A percentile compares a stretch with the other conserved stretches of the same genome.
Evolutionary conservation across 53 echinoderm and acorn worm genomes (phyloP).

Genomic region (Mesocentrotus franciscanus): DNA sequence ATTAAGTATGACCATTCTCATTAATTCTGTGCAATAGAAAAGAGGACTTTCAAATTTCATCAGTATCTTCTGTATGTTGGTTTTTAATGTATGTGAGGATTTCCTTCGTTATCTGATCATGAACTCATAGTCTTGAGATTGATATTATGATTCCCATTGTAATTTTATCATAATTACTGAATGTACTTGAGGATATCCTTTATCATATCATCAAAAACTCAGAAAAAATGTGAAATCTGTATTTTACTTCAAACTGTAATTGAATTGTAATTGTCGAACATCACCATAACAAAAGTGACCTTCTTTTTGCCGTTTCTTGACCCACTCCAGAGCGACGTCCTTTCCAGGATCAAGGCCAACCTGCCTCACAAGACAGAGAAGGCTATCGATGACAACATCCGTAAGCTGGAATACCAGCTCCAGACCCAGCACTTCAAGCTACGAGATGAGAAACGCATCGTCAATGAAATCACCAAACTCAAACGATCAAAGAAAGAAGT

Average conservation of each 20-base stretch:
- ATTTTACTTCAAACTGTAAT: too few relatives aligned
- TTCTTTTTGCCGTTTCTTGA: neutral
- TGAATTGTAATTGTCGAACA: too few relatives aligned
- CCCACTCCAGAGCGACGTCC: slow-evolving; percentile 57
- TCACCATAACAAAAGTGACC: too few relatives aligned
- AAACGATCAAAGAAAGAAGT: slow-evolving; percentile 84
- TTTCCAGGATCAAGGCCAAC: slow-evolving; percentile 81
- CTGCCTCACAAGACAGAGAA: slow-evolving; percentile 75
- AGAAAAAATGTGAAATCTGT: too few relatives aligned
- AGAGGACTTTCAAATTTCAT: too few relatives aligned
- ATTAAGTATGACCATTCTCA: too few relatives aligned
- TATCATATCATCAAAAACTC: too few relatives aligned
- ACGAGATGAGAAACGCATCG: slow-evolving; percentile 85
- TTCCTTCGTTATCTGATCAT: neutral
- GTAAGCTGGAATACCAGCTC: slow-evolving; percentile 82
- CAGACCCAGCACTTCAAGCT: slow-evolving; percentile 77
- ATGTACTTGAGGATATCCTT: too few relatives aligned
- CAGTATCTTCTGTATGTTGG: too few relatives aligned
- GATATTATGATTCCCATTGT: neutral
- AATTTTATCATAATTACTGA: too few relatives aligned
- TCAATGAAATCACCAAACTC: slow-evolving; percentile 84
- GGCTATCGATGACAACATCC: slow-evolving; percentile 81
- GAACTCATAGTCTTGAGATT: neutral
- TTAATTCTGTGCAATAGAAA: too few relatives aligned
- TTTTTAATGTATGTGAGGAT: too few relatives aligned